Base-by-base conservation (phyloP, 2,113 vertebrate species). In the Corythoichthys intestinalis region DNA sequence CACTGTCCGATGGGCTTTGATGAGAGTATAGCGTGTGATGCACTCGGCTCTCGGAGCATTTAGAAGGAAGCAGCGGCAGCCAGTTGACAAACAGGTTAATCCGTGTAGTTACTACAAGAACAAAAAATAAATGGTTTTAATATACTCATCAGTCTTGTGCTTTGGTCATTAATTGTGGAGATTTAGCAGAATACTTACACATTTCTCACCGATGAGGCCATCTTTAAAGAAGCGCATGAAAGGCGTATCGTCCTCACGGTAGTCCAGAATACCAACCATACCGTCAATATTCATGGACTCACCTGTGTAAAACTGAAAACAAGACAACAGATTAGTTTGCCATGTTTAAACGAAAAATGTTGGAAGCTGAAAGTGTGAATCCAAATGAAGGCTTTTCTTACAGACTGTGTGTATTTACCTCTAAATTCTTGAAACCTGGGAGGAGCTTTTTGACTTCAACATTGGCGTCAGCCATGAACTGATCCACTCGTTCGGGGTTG, bases 201-300 rank as follows among this genome's bases (percentile, higher is more conserved):
- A 98, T 94, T 99, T 99, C 86, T 98, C 97, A 0, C 91, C 80
- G 69, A 91, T 79, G 78, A 99, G 92, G 80, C 97, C 97, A 0
- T 98, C 95, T 86, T 96, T 97, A 85, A 96, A 85, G 84, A 92
- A 97, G 79, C 94, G 89, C 94, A 98, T 93, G 89, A 70, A 96
- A 0, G 96, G 96, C 4, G 95, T 97, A 3, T 94, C 94, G 44
- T 98, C 95, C 62, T 94, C 93, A 71, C 95, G 95, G 88, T 92
- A 99, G 85, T 99, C 93, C 85, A 99, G 89, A 58, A 98, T 88
- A 59, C 79, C 95, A 52, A 98, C 89, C 84, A 92, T 91, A 1
- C 94, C 96, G 0, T 95, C 94, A 48, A 91, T 84, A 85, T 95
- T 93, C 95, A 97, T 94, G 64, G 88, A 91, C 80, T 94, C 94